phyloP scores from a whole-genome alignment of 2,888 invertebrate genomes.

The Campoplex nolae region DNA sequence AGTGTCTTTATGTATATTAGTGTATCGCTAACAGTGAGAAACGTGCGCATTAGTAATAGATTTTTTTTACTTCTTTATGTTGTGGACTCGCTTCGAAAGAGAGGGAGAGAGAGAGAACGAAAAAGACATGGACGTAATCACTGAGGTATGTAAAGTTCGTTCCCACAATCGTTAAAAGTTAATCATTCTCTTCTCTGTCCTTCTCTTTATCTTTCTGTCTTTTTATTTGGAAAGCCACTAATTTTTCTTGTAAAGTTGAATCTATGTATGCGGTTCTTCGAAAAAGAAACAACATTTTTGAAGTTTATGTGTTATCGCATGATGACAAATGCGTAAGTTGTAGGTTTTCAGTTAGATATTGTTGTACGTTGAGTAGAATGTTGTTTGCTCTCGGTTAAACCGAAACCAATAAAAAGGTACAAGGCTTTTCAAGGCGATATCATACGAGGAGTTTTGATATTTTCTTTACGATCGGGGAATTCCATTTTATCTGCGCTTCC shows the following conservation, averaged over 20 bases:
- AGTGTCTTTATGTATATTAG: neutral
- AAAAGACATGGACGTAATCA: slow-evolving; percentile 50
- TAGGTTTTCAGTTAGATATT: no score
- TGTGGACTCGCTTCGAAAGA: slow-evolving; percentile 7
- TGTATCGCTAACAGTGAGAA: slow-evolving; percentile 47
- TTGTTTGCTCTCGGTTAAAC: neutral
- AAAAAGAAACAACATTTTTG: neutral
- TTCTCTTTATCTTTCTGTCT: neutral
- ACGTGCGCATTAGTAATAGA: slow-evolving; percentile 42
- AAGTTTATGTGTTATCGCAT: slow-evolving; percentile 31
- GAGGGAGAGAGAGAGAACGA: slow-evolving; percentile 16
- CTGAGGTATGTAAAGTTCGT: slow-evolving; percentile 59
- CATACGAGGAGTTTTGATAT: no score
- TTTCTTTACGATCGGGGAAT: no score
- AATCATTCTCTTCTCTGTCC: slow-evolving; percentile 52
- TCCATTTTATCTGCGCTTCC: no score
- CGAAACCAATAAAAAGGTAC: neutral
- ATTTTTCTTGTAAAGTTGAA: slow-evolving; percentile 11
- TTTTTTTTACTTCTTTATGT: slow-evolving; percentile 13
- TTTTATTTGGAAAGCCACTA: no score
- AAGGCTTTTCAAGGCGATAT: neutral
- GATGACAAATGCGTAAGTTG: slow-evolving; percentile 4
- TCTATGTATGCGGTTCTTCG: slow-evolving; percentile 29
- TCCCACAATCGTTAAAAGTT: slow-evolving; percentile 68
- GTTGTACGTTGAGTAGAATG: neutral